Conservation (phyloP, 2,113 vertebrate genomes). For the Equus przewalskii region DNA sequence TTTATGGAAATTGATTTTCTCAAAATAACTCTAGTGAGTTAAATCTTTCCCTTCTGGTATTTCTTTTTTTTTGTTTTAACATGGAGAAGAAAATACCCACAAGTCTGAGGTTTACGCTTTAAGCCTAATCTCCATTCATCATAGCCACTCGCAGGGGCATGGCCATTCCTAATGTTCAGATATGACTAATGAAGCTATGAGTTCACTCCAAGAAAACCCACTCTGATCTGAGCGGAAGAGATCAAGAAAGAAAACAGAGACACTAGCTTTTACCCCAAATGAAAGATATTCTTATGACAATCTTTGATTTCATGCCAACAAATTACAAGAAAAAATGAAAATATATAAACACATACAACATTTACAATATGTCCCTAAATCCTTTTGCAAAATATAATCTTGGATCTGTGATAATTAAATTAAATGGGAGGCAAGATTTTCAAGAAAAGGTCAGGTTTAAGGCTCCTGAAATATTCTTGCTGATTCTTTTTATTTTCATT, state of each 20-base stretch:
- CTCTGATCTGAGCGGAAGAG: conserved; percentile 16
- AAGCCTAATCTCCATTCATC: conserved; percentile 48
- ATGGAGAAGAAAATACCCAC: conserved; percentile 53
- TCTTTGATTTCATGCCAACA: conserved; percentile 36
- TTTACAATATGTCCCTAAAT: not conserved
- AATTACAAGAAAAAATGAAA: conserved; percentile 21
- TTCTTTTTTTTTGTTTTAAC: conserved; percentile 26
- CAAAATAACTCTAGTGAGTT: conserved; percentile 75
- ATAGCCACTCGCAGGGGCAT: not conserved
- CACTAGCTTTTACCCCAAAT: not conserved
- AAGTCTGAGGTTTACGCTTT: conserved; percentile 55
- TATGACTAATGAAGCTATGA: conserved; percentile 37
- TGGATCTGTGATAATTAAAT: not conserved
- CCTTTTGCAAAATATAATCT: not conserved
- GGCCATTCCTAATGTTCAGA: conserved; percentile 12
- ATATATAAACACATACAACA: not conserved
- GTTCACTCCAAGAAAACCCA: not conserved
- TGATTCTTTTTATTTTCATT: not conserved
- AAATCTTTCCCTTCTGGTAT: conserved; percentile 59
- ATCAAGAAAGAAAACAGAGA: conserved; percentile 28
- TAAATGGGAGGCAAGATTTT: not conserved
- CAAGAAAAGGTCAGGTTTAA: not conserved
- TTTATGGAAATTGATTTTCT: conserved; percentile 79
- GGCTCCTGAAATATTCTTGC: not conserved
- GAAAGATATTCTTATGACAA: not conserved